Conservation (phyloP, 2,888 invertebrate species). For the Phania funesta region DNA sequence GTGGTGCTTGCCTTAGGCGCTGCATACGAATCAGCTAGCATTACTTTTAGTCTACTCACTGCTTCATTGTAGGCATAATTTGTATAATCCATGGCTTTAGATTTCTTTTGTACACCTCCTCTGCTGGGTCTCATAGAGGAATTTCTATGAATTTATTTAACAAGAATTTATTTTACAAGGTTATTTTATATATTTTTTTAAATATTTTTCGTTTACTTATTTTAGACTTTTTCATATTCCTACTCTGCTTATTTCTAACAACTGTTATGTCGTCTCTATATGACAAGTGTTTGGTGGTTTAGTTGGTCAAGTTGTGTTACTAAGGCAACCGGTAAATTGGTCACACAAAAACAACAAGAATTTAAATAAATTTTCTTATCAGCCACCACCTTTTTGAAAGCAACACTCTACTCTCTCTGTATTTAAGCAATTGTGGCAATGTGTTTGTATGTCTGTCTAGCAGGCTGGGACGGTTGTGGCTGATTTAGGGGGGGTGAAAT, state of each 20-base stretch:
- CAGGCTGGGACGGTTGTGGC: background rate
- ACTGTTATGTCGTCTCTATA: background rate
- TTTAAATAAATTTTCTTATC: constrained; percentile 36
- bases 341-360: constrained; percentile 34
- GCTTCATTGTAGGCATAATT: constrained; percentile 92
- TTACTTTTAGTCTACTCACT: constrained; percentile 88
- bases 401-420: background rate
- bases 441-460: background rate
- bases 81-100: constrained; percentile 87
- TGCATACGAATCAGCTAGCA: constrained; percentile 87
- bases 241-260: constrained; percentile 62
- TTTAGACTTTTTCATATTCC: constrained; percentile 41
- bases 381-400: constrained; percentile 38
- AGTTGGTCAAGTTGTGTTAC: constrained; percentile 62
- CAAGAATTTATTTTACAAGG: constrained; percentile 19
- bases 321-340: constrained; percentile 49
- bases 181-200: constrained; percentile 41
- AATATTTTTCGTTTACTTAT: constrained; percentile 40
- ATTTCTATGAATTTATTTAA: constrained; percentile 70
- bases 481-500: constrained; percentile 15
- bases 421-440: constrained; percentile 4
- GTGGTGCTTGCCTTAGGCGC: constrained; percentile 73
- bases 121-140: constrained; percentile 78
- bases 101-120: constrained; percentile 75
- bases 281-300: constrained; percentile 43